These are phyloP conservation scores for Anableps anableps DNA, from an alignment of 2,797 vertebrate genomes.

Conservation along the genomic window DNA sequence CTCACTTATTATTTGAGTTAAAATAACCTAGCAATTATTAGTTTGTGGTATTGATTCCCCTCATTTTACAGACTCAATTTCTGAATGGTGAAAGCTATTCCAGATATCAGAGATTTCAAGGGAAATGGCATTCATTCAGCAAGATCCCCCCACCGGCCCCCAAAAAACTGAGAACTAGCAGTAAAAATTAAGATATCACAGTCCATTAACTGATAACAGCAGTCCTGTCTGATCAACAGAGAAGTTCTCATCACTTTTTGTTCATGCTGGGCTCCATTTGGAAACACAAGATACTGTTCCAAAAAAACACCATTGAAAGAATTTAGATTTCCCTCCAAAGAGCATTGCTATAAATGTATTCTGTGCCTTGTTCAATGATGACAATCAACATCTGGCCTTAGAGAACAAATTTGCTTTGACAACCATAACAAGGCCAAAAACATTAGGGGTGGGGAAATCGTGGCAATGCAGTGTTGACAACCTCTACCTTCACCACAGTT, in stretches of 20 bases:
- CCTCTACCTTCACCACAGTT: neutral
- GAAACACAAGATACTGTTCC: conserved; percentile 39
- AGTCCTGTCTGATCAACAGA: conserved; percentile 31
- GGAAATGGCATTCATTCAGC: conserved; percentile 40
- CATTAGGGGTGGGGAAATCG: neutral
- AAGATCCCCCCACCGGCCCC: too few relatives aligned
- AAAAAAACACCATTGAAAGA: conserved; percentile 51
- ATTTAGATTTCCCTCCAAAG: conserved; percentile 50
- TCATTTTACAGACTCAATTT: conserved; percentile 8
- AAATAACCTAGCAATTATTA: neutral
- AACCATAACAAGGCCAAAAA: neutral
- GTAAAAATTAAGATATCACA: conserved; percentile 52
- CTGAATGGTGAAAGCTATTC: conserved; percentile 13
- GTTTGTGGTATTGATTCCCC: conserved; percentile 10
- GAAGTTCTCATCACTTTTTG: conserved; percentile 39
- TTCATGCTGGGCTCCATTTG: conserved; percentile 56
- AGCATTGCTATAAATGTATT: conserved; percentile 53
- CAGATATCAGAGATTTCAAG: conserved; percentile 20
- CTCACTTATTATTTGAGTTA: too few relatives aligned
- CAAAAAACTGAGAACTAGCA: conserved; percentile 24
- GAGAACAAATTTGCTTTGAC: neutral
- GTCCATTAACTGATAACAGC: conserved; percentile 54
- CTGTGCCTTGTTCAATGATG: conserved; percentile 33
- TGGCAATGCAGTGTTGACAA: neutral
- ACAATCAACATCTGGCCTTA: neutral